Evolutionary conservation across 2,888 invertebrate genomes (phyloP), one percentile per base, ranked within the genome.

Genomic region (Polymixis flavicincta): DNA sequence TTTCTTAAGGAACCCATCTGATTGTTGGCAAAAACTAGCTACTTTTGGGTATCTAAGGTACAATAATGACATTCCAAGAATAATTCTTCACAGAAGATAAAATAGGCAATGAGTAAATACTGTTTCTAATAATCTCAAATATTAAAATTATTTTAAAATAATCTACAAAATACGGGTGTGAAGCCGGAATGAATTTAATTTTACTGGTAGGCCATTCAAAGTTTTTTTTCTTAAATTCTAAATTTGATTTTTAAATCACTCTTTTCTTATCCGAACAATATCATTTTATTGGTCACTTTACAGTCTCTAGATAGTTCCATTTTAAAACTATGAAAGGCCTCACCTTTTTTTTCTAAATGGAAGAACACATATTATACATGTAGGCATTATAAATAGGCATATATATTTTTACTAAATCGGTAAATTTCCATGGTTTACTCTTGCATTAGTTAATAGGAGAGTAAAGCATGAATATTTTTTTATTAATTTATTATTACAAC

Each of bases 241-340:
- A 69, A 61, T 68, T 61, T 32, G 48, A 63, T 28, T 69, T 52
- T 60, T 48, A 32, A 48, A 64, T 69, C 71, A 64, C 61, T 42
- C 63, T 55, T 65, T 67, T 42, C 48, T 57, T 60, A 68, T 60
- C 17, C 60, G 50, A 65, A 71, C 59, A 81, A 72, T 82, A 74
- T 64, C 66, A 50, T 65, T 64, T 22, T 32, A 63, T 17, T 69
- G 22, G 55, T 81, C 75, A 52, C 25, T 45, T 64, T 19, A 32
- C 75, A 79, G 77, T 77, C 71, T 78, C 65, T 55, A 52, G n/a
- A 52, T 14, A 60, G 37, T 74, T 54, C 54, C 60, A 52, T 55
- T 64, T 73, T 68, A 63, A 59, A 75, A 80, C 71, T 68, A 71
- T 67, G 63, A 67, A 74, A 78, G 81, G 78, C 81, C 70, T 65